Evolutionary conservation across 2,888 invertebrate species (phyloP).

Genomic region (Chalcis sispes): DNA sequence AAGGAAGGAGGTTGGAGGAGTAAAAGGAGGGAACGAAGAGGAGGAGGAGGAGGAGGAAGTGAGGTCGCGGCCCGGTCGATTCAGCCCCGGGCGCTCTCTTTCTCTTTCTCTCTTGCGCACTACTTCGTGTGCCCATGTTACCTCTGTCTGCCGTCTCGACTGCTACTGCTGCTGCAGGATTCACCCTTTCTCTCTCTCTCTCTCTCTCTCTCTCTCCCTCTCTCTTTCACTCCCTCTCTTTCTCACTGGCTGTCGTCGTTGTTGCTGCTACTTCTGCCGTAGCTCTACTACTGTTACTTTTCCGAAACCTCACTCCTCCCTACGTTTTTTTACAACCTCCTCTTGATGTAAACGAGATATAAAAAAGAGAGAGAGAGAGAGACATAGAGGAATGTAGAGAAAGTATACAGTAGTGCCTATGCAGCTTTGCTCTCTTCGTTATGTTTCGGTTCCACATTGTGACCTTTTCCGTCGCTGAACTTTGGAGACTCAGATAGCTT

Average conservation of each 20-base stretch:
- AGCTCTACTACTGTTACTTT: constrained; percentile 11
- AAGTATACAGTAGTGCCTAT: no score
- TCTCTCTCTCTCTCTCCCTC: neutral
- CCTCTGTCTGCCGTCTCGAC: constrained; percentile 46
- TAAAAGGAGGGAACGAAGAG: constrained; percentile 53
- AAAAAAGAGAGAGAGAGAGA: no score
- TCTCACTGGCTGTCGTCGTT: no score
- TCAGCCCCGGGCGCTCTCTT: constrained; percentile 73
- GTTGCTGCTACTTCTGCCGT: neutral
- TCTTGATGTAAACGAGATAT: no score
- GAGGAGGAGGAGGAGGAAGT: constrained; percentile 44
- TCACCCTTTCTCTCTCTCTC: neutral
- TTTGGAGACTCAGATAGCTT: no score
- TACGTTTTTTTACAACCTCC: neutral
- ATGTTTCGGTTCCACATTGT: no score
- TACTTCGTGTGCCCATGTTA: constrained; percentile 21
- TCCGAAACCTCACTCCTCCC: constrained; percentile 15
- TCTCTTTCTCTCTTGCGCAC: constrained; percentile 29
- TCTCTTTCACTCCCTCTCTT: neutral
- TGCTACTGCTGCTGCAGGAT: constrained; percentile 7
- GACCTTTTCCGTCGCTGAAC: no score
- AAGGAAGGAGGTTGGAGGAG: constrained; percentile 56
- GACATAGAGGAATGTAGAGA: no score
- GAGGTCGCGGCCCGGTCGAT: constrained; percentile 70
- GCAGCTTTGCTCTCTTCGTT: no score